Percentiles rank a stretch among this genome's conserved stretches.
Conservation (phyloP, 2,113 vertebrate species). For the Podocnemis expansa region DNA sequence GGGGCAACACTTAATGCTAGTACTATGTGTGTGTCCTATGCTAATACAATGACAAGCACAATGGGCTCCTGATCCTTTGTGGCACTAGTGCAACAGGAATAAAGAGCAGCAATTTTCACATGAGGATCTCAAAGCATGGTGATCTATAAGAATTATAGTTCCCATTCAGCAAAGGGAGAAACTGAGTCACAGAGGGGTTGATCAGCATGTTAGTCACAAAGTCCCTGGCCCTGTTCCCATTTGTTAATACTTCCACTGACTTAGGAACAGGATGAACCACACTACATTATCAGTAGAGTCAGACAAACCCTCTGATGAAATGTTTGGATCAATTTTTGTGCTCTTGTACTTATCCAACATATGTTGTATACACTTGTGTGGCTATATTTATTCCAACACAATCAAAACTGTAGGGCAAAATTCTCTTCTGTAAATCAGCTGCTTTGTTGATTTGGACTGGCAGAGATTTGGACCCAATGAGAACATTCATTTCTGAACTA, state of each 20-base stretch:
- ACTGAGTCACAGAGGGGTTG: background rate
- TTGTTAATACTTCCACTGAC: background rate
- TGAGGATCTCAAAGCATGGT: background rate
- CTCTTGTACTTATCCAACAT: background rate
- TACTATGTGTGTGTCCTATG: background rate
- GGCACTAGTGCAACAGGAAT: background rate
- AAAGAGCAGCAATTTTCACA: background rate
- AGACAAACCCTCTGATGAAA: background rate
- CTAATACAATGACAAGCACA: background rate
- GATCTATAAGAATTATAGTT: background rate
- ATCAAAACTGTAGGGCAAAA: background rate
- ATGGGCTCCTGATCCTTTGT: background rate
- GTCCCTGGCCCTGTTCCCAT: background rate
- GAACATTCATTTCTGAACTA: background rate
- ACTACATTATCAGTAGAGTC: background rate
- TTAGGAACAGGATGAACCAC: background rate
- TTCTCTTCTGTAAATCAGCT: background rate
- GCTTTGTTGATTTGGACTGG: background rate
- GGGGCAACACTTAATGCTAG: background rate
- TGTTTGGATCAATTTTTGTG: background rate
- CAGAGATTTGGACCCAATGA: background rate
- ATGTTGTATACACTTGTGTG: background rate
- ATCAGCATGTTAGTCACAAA: background rate
- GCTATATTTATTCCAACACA: background rate
- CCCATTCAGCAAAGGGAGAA: background rate